A percentile compares a stretch with the other conserved stretches of the same genome.
phyloP scores from a whole-genome alignment of 2,888 invertebrate species.

The Erebia palarica region DNA sequence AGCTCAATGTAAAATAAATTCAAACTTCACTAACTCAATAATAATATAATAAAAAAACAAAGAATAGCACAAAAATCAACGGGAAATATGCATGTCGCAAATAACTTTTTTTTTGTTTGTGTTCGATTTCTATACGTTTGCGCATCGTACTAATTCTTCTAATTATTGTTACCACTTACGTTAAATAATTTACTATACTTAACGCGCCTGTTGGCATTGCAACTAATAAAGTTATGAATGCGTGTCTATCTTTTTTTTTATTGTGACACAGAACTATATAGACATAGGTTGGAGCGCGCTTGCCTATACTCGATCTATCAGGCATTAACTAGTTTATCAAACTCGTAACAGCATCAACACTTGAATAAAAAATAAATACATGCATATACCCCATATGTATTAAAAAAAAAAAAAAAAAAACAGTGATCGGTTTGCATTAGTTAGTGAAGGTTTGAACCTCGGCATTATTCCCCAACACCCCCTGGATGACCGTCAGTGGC shows the following conservation, averaged over 20 bases:
- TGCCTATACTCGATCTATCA: no score
- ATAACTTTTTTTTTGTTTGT: neutral
- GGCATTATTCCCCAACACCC: slow-evolving; percentile 79
- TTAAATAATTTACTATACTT: no score
- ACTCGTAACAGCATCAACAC: no score
- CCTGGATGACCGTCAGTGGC: slow-evolving; percentile 63
- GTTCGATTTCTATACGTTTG: no score
- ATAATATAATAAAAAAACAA: neutral
- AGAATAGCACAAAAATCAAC: neutral
- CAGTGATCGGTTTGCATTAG: neutral
- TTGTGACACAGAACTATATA: no score
- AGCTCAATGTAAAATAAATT: slow-evolving; percentile 1
- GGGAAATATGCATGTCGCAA: neutral
- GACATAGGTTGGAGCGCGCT: no score
- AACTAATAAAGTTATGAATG: no score
- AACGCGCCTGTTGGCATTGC: no score
- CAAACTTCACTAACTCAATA: slow-evolving; percentile 11
- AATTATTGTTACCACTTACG: no score
- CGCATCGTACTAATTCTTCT: no score
- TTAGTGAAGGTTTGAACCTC: slow-evolving; percentile 75
- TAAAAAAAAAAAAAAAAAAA: neutral
- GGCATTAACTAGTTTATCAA: no score
- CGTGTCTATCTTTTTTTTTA: no score
- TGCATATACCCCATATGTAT: neutral
- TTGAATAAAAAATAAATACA: neutral